Percentiles rank a stretch among this genome's conserved stretches.
Evolutionary conservation across 35 echinoderm and acorn worm genomes (phyloP).

Genomic region (Apostichopus japonicus): DNA sequence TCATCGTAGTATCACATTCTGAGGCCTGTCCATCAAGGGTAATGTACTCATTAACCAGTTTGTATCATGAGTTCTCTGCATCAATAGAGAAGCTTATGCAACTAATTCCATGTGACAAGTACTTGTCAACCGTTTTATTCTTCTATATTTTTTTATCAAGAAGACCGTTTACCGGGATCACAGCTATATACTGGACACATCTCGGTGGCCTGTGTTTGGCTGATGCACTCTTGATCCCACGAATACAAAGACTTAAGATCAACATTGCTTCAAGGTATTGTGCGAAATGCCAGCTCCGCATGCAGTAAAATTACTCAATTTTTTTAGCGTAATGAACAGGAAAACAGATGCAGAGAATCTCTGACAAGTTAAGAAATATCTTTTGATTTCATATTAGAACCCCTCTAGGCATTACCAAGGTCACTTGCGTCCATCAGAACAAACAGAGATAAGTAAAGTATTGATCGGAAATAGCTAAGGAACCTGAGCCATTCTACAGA

Average conservation of each 20-base stretch:
- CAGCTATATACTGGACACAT: too few relatives aligned
- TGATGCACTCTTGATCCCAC: neutral
- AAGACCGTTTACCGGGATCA: too few relatives aligned
- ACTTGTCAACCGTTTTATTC: too few relatives aligned
- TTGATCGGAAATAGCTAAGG: neutral
- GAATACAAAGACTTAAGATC: neutral
- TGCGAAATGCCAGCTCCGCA: neutral
- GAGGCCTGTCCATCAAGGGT: too few relatives aligned
- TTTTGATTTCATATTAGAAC: neutral
- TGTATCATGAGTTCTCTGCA: too few relatives aligned
- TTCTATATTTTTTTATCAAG: too few relatives aligned
- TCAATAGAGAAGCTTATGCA: too few relatives aligned
- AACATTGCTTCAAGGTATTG: neutral
- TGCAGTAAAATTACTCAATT: neutral
- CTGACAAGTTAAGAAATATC: neutral
- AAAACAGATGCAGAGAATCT: neutral
- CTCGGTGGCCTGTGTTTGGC: neutral
- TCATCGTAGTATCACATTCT: too few relatives aligned
- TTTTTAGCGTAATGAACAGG: neutral
- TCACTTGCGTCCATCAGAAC: slow-evolving; percentile 2
- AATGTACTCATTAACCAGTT: too few relatives aligned
- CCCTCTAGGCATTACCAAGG: slow-evolving; percentile 4
- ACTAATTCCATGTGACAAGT: too few relatives aligned
- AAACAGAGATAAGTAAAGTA: neutral
- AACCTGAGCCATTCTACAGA: neutral